Base-by-base conservation (phyloP, 2,888 invertebrate species). In the Physocephala rufipes region DNA sequence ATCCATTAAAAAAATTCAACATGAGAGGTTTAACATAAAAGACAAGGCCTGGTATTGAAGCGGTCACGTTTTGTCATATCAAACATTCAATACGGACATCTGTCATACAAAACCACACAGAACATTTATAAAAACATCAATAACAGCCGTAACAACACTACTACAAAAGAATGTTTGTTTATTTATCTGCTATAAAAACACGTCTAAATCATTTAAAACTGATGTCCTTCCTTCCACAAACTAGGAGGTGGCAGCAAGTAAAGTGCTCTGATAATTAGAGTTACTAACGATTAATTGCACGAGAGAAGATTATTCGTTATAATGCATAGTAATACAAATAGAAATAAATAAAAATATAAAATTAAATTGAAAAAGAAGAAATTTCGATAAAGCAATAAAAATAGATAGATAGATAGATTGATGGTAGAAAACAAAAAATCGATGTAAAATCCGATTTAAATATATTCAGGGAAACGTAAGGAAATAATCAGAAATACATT, bases 251-350 rank as follows among this genome's bases (percentile, higher is more conserved):
- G n/a, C 15, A 19, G 28, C 28, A 9, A 30, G 28, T 30, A 30
- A 59, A 28, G n/a, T 26, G 59, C 28, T 12, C n/a, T 12, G 59
- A 30, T 47, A 45, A 24, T 24, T 15, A 24, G 4, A n/a, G 47
- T 63, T 47, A 63, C 47, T 63, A 63, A 63, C 63, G 47, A 15
- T 63, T 47, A 47, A 63, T 63, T 47, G 45, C 24, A 16, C 53
- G 2, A 9, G 4, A 36, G 9, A 36, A 9, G 9, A 36, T 7
- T 36, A 9, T 7, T 7, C 36, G n/a, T 36, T 4, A 36, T 7
- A 36, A 36, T 36, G 4, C 36, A 36, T 4, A 36, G 9, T 4
- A 36, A 36, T 7, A 36, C 36, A 36, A 9, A 36, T 4, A 9
- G 5, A 36, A 36, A 36, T 7, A 9, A 9, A 7, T 4, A 9